These are phyloP conservation scores for Tyto alba DNA, from an alignment of 2,113 vertebrate species.

Conservation along the genomic window DNA sequence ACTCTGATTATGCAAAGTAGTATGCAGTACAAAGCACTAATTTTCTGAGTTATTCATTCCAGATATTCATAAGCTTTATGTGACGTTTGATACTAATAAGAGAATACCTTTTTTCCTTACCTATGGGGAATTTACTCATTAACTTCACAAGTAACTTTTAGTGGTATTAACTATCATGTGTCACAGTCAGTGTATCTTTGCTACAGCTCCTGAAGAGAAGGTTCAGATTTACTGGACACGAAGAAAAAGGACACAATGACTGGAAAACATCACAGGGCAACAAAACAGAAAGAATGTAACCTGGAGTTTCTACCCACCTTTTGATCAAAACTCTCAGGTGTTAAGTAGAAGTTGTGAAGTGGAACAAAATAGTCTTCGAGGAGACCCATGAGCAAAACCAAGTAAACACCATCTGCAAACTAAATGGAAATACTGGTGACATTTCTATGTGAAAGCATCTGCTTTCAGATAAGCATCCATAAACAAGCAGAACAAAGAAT, in stretches of 20 bases:
- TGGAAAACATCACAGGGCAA: background rate
- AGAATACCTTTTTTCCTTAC: background rate
- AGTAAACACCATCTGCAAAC: conserved; percentile 98
- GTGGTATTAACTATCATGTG: background rate
- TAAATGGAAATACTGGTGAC: conserved; percentile 38
- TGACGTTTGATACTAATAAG: background rate
- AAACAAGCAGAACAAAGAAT: background rate
- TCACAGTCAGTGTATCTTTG: background rate
- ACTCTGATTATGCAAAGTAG: background rate
- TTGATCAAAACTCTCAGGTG: conserved; percentile 93
- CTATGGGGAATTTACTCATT: background rate
- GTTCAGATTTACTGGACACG: background rate
- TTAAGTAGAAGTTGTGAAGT: conserved; percentile 92
- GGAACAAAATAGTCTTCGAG: conserved; percentile 95
- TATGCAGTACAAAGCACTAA: background rate
- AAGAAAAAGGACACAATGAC: background rate
- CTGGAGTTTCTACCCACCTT: conserved; percentile 76
- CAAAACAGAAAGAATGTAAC: background rate
- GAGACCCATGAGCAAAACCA: conserved; percentile 93
- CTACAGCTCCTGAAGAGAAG: background rate
- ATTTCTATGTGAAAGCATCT: background rate
- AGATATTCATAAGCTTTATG: background rate
- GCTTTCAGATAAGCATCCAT: background rate
- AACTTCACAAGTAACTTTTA: background rate
- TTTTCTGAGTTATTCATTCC: background rate